Percentiles rank a stretch among this genome's conserved stretches.
Conservation (phyloP, 2,113 vertebrate genomes). For the Tricholaema leucomelas region DNA sequence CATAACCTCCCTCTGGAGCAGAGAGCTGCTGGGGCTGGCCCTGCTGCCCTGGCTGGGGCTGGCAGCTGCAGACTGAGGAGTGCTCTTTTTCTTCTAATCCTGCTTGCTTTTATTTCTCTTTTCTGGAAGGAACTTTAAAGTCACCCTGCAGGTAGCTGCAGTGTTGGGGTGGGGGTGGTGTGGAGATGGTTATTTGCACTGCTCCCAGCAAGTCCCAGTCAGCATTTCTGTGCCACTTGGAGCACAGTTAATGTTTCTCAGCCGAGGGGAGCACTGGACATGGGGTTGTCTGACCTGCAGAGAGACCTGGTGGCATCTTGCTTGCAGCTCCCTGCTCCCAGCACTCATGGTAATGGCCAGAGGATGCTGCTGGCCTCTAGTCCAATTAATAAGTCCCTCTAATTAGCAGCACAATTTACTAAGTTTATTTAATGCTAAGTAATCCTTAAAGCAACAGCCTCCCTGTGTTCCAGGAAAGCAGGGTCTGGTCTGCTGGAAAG, state of each 20-base stretch:
- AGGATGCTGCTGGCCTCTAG: neutral
- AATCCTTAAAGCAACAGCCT: neutral
- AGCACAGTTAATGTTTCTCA: neutral
- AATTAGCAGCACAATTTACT: neutral
- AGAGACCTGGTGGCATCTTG: neutral
- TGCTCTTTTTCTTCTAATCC: neutral
- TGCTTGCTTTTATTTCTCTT: neutral
- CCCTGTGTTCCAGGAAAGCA: neutral
- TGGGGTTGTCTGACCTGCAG: neutral
- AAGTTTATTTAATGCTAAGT: neutral
- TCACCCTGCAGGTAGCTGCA: neutral
- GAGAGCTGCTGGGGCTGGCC: neutral
- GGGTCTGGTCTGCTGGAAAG: neutral
- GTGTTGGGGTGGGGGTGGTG: neutral
- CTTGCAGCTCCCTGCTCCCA: neutral
- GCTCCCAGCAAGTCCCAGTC: neutral
- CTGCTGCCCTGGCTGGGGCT: neutral
- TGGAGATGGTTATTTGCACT: neutral
- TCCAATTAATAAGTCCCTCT: neutral
- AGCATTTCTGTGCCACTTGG: neutral
- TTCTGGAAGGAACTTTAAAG: neutral
- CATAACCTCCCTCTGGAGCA: neutral
- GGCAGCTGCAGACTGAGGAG: neutral
- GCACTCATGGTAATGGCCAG: neutral
- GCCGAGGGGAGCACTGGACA: rapidly evolving